These are phyloP conservation scores for Cnemophilus loriae DNA, from an alignment of 2,113 vertebrate genomes.

Conservation along the genomic window DNA sequence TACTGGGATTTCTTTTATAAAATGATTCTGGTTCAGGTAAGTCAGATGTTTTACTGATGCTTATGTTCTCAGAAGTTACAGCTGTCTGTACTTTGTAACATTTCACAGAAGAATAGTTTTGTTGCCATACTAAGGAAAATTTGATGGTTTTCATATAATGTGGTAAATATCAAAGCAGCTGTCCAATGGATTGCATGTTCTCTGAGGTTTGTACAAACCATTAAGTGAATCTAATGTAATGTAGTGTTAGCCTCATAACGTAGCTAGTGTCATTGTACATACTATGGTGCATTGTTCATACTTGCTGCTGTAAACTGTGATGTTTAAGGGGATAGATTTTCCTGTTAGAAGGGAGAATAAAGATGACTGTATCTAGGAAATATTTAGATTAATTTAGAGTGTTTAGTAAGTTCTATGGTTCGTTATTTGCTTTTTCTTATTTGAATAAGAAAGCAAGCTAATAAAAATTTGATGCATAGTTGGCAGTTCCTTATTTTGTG, in stretches of 20 bases:
- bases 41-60: not conserved
- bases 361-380: not conserved
- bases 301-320: not conserved
- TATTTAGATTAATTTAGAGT: not conserved
- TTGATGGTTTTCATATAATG: not conserved
- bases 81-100: not conserved
- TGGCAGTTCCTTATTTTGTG: not conserved
- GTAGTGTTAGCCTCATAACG: not conserved
- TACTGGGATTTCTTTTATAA: not conserved
- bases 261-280: not conserved
- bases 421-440: not conserved
- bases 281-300: not conserved
- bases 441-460: not conserved
- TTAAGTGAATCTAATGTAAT: not conserved
- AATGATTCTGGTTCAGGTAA: not conserved
- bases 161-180: not conserved
- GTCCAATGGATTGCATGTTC: not conserved
- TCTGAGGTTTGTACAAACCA: not conserved
- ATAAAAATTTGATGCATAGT: not conserved
- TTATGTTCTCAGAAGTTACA: conserved; percentile 10
- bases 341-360: not conserved
- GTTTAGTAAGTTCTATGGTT: not conserved
- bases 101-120: not conserved
- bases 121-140: not conserved
- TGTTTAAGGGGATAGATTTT: not conserved